A percentile compares a stretch with the other conserved stretches of the same genome.
These are phyloP conservation scores for Pimpla rufipes DNA, from an alignment of 2,888 invertebrate species.

Conservation along the genomic window DNA sequence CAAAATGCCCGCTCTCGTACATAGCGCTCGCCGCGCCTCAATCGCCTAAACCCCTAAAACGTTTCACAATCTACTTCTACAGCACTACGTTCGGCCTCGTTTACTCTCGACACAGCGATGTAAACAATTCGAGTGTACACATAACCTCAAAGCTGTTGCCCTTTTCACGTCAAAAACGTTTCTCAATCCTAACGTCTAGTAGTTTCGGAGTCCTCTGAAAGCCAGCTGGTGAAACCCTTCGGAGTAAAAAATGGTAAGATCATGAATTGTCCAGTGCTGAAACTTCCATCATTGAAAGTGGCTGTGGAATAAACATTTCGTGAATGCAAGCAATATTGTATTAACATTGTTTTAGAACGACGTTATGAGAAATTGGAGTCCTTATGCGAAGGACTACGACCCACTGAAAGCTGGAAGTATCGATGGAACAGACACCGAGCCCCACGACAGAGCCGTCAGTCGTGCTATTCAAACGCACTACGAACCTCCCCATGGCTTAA, in stretches of 20 bases:
- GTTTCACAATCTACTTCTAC: too few species aligned
- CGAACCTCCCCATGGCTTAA: conserved; percentile 88
- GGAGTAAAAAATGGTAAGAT: conserved; percentile 15
- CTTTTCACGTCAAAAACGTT: neutral
- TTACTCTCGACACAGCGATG: neutral
- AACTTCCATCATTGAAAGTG: neutral
- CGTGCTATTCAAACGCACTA: conserved; percentile 91
- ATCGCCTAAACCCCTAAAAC: too few species aligned
- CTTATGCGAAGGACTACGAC: conserved; percentile 89
- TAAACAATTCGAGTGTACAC: neutral
- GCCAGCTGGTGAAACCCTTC: neutral
- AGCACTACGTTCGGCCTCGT: too few species aligned
- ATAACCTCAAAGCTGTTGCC: neutral
- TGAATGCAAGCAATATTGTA: neutral
- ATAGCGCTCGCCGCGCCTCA: too few species aligned
- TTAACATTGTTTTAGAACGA: conserved; percentile 64
- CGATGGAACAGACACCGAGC: conserved; percentile 93
- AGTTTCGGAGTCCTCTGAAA: neutral
- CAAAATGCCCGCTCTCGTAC: too few species aligned
- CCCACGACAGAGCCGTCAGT: conserved; percentile 92
- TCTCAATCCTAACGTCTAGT: neutral
- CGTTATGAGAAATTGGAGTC: conserved; percentile 85
- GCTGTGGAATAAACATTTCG: neutral
- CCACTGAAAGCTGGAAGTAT: conserved; percentile 94
- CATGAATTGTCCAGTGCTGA: neutral